Evolutionary conservation across 2,113 vertebrate species (phyloP).

Genomic region (Rhynchomys soricoides): DNA sequence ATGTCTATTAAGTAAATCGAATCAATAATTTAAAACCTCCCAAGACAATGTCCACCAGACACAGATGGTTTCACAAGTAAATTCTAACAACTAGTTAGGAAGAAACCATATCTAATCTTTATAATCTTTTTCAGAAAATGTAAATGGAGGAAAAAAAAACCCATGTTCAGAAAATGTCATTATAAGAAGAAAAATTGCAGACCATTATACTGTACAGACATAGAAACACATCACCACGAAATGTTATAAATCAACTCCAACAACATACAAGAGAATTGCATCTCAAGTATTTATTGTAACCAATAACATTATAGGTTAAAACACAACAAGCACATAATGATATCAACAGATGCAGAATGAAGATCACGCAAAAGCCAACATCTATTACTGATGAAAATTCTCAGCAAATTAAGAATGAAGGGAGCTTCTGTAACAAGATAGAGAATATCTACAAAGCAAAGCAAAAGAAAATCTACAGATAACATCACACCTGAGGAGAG

Average conservation of each 20-base stretch:
- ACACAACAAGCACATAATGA: neutral
- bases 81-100: neutral
- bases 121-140: neutral
- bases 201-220: neutral
- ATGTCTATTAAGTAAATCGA: neutral
- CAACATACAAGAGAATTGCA: neutral
- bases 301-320: neutral
- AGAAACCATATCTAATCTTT: neutral
- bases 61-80: neutral
- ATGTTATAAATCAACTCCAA: neutral
- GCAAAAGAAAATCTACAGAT: neutral
- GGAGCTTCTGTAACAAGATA: neutral
- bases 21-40: neutral
- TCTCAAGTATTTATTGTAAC: neutral
- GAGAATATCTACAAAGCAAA: neutral
- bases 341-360: neutral
- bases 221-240: neutral
- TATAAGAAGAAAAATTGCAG: neutral
- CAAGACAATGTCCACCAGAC: neutral
- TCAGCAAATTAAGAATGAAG: neutral
- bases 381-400: neutral
- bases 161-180: neutral
- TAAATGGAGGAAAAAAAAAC: neutral
- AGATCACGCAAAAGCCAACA: neutral
- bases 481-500: neutral